Evolutionary conservation across 92 coral and sea anemone genomes (phyloP).

Genomic region (Zoanthus sansibaricus): DNA sequence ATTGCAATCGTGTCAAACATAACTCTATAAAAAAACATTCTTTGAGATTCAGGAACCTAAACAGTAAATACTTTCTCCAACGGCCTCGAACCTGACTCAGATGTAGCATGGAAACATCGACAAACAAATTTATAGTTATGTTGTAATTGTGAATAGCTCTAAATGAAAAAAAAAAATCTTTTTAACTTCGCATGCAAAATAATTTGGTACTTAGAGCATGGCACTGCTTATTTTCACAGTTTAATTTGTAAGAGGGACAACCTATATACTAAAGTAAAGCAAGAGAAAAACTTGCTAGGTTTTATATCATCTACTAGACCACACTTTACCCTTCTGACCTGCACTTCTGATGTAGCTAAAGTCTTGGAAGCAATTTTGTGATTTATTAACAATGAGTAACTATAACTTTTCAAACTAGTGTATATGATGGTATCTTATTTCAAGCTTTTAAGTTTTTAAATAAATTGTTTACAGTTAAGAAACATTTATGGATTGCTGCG

Average conservation of each 20-base stretch:
- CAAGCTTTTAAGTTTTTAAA: neutral
- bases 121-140: too few species aligned
- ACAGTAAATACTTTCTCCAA: too few species aligned
- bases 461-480: too few species aligned
- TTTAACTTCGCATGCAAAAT: neutral
- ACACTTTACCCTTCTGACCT: neutral
- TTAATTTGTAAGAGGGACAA: too few species aligned
- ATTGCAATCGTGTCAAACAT: neutral
- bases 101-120: too few species aligned
- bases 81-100: too few species aligned
- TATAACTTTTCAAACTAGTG: neutral
- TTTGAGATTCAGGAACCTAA: too few species aligned
- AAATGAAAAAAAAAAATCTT: neutral
- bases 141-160: neutral
- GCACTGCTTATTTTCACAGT: neutral
- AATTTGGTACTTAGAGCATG: neutral
- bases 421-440: neutral
- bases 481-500: too few species aligned
- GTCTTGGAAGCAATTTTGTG: neutral
- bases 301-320: neutral
- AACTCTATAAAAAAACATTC: neutral
- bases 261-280: neutral
- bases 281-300: neutral
- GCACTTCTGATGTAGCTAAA: neutral
- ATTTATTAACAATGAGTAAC: neutral